phyloP scores from a whole-genome alignment of 2,113 vertebrate genomes.

The Illadopsis cleaveri region DNA sequence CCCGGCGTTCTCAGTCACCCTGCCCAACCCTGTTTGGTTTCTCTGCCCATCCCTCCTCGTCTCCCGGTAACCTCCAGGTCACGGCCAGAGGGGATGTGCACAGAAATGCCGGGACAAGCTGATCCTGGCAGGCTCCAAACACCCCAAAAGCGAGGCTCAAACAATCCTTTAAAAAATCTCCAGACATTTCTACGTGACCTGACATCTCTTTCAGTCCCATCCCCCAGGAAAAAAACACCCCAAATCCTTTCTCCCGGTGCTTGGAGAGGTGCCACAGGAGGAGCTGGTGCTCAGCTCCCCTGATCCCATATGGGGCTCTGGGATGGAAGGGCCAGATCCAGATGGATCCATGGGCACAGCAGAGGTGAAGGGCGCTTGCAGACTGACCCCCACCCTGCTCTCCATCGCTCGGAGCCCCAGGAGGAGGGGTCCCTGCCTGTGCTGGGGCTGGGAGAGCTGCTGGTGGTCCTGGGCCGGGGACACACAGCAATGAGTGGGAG shows the following conservation, averaged over 20 bases:
- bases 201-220: not conserved
- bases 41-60: not conserved
- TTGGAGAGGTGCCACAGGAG: not conserved
- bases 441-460: not conserved
- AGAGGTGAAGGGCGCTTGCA: not conserved
- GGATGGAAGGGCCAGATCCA: rapidly evolving
- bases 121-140: not conserved
- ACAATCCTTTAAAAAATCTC: not conserved
- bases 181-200: not conserved
- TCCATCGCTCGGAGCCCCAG: rapidly evolving
- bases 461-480: not conserved
- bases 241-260: rapidly evolving
- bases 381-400: not conserved
- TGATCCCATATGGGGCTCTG: not conserved
- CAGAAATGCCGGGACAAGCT: not conserved
- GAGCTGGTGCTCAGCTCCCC: not conserved
- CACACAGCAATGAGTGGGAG: not conserved
- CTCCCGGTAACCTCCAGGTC: not conserved
- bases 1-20: not conserved
- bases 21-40: not conserved
- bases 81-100: rapidly evolving
- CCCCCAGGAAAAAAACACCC: not conserved
- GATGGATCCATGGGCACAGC: not conserved
- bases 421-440: not conserved
- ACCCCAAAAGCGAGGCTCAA: rapidly evolving